Evolutionary conservation across 2,797 vertebrate species (phyloP).

Genomic region (Coluber constrictor): DNA sequence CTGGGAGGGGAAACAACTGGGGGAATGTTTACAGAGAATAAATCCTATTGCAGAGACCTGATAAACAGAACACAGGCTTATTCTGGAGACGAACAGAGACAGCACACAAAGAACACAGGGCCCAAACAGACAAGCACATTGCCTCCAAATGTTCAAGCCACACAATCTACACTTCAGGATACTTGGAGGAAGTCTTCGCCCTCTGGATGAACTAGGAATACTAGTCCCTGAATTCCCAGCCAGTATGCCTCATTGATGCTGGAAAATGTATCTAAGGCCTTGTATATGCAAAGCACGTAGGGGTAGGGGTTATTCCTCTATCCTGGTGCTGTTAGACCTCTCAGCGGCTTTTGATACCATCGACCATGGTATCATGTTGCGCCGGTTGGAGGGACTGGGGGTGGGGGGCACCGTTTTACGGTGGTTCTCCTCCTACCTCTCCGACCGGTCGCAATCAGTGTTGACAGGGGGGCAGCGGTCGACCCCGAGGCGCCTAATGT

Average conservation of each 20-base stretch:
- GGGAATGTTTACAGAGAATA: conserved; percentile 7
- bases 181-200: not conserved
- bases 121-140: not conserved
- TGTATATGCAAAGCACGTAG: not conserved
- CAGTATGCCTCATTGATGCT: not conserved
- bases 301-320: too few species aligned
- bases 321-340: too few species aligned
- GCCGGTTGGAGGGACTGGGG: too few species aligned
- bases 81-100: not conserved
- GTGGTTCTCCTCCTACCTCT: too few species aligned
- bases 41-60: not conserved
- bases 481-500: too few species aligned
- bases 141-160: not conserved
- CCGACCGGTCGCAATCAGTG: too few species aligned
- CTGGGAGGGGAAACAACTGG: not conserved
- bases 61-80: not conserved
- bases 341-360: too few species aligned
- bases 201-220: not conserved
- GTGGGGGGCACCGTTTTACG: too few species aligned
- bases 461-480: too few species aligned
- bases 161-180: not conserved
- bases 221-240: not conserved
- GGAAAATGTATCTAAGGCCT: not conserved
- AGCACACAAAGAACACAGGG: not conserved
- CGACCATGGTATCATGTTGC: too few species aligned